phyloP scores from a whole-genome alignment of 2,888 invertebrate species.

The Cephus rjabovi region DNA sequence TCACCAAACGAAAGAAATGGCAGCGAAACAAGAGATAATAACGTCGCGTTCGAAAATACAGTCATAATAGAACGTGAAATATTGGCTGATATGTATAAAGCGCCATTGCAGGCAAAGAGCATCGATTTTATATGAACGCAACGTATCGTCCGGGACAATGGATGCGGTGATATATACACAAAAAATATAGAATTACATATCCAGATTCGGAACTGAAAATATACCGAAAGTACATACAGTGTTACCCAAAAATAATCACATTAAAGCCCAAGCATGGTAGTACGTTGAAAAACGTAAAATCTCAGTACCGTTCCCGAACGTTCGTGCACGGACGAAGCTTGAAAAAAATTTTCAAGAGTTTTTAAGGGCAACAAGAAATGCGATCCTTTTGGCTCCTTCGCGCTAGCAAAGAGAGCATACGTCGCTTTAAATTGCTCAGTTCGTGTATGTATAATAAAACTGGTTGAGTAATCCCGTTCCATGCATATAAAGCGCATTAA shows the following conservation, averaged over 20 bases:
- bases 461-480: conserved; percentile 30
- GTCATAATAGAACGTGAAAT: background rate
- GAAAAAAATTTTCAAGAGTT: background rate
- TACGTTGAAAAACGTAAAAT: background rate
- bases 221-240: background rate
- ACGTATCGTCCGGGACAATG: no score
- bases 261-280: background rate
- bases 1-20: background rate
- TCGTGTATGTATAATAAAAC: conserved; percentile 26
- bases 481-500: conserved; percentile 18
- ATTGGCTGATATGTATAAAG: background rate
- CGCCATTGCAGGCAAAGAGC: background rate
- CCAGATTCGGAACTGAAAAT: background rate
- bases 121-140: background rate
- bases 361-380: background rate
- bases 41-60: background rate
- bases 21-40: background rate
- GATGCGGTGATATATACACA: no score
- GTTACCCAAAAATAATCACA: background rate
- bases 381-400: background rate
- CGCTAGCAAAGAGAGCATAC: background rate
- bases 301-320: background rate
- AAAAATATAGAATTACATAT: background rate
- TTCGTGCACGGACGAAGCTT: background rate
- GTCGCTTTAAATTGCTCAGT: conserved; percentile 5